A percentile compares a stretch with the other conserved stretches of the same genome.
phyloP scores from a whole-genome alignment of 2,113 vertebrate genomes.

The Cyanoramphus novaezelandiae region DNA sequence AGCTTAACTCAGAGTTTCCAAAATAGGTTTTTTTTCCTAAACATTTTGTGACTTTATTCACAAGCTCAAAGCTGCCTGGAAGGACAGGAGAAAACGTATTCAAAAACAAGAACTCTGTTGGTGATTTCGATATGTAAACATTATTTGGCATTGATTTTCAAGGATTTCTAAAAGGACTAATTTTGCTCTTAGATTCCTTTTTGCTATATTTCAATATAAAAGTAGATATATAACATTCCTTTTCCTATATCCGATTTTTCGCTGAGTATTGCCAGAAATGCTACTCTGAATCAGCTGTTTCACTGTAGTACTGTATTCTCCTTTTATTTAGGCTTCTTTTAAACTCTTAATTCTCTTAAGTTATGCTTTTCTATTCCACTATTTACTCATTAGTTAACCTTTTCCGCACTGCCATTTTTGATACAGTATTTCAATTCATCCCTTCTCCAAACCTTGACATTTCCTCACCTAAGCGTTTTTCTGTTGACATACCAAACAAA shows the following conservation, averaged over 20 bases:
- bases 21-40: background rate
- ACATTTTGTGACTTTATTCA: background rate
- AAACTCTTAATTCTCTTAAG: background rate
- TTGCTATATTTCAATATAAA: background rate
- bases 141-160: background rate
- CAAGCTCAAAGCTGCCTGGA: background rate
- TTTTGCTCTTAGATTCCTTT: background rate
- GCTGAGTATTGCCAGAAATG: background rate
- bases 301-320: background rate
- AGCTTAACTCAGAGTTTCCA: background rate
- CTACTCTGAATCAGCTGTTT: background rate
- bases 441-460: background rate
- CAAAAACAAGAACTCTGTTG: background rate
- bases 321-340: background rate
- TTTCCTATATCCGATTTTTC: background rate
- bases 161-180: accelerated
- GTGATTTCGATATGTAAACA: background rate
- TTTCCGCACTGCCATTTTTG: background rate
- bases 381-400: background rate
- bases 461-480: background rate
- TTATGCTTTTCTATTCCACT: background rate
- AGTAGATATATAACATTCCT: background rate
- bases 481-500: background rate
- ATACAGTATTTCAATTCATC: background rate
- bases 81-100: background rate